Percentiles rank a stretch among this genome's conserved stretches.
Evolutionary conservation across 2,113 vertebrate genomes (phyloP).

Genomic region (Limnothrissa miodon): DNA sequence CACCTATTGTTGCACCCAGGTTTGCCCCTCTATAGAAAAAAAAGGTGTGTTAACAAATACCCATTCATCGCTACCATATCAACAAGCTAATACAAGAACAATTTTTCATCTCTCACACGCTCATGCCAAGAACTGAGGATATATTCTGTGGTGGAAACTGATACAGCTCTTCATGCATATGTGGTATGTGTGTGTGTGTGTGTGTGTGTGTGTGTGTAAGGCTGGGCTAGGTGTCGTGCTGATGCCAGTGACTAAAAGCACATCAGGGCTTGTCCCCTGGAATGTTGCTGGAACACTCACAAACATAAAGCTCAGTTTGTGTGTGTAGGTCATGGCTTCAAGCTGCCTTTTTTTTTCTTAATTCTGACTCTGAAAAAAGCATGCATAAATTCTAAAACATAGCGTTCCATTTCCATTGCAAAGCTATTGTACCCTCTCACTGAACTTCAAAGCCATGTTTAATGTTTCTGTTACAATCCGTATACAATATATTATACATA

Average conservation of each 20-base stretch:
- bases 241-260: slow-evolving; percentile 4
- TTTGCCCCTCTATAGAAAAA: neutral
- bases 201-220: neutral
- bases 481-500: neutral
- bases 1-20: neutral
- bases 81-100: neutral
- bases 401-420: neutral
- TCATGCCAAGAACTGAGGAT: neutral
- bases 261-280: slow-evolving; percentile 45
- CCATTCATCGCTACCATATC: neutral
- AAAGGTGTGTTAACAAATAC: neutral
- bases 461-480: neutral
- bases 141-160: neutral
- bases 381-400: neutral
- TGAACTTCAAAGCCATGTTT: neutral
- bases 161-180: neutral
- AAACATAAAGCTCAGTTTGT: neutral
- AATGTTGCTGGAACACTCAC: slow-evolving; percentile 43
- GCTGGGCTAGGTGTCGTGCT: neutral
- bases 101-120: too few species aligned
- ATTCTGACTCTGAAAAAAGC: neutral
- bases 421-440: neutral
- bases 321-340: neutral
- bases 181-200: neutral
- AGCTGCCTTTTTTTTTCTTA: neutral